phyloP scores from a whole-genome alignment of 2,113 vertebrate species.

The Dolichotis patagonum region DNA sequence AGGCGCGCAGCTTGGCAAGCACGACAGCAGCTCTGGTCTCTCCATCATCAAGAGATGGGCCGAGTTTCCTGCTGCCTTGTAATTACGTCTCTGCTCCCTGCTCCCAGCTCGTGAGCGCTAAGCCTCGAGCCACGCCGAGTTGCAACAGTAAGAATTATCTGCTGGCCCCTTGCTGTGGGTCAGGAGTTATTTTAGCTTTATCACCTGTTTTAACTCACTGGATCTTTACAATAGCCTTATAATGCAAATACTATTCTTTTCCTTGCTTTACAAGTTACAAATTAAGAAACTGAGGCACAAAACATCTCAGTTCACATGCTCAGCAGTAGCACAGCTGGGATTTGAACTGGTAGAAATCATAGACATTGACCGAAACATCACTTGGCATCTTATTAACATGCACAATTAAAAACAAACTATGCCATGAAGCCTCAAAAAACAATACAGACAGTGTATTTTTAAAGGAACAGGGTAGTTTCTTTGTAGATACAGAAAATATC shows the following conservation, averaged over 20 bases:
- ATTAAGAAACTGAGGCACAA: background rate
- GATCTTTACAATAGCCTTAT: background rate
- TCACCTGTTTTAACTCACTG: background rate
- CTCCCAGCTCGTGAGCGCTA: no score
- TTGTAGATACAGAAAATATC: background rate
- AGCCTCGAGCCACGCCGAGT: no score
- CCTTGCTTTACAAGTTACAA: background rate
- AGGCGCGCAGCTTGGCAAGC: background rate
- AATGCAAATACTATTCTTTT: background rate
- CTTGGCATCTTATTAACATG: background rate
- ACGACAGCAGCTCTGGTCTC: background rate
- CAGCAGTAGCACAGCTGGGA: background rate
- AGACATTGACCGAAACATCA: background rate
- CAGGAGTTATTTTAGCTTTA: background rate
- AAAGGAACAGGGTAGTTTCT: background rate
- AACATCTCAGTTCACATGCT: background rate
- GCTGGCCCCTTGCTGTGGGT: rapidly evolving
- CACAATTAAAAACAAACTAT: background rate
- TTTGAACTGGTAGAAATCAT: background rate
- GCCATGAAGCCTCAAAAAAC: background rate
- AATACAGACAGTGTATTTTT: background rate
- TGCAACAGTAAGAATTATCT: no score
- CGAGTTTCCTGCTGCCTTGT: background rate
- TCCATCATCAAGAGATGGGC: background rate
- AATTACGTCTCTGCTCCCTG: background rate